A percentile compares a stretch with the other conserved stretches of the same genome.
phyloP scores from a whole-genome alignment of 2,797 vertebrate species.

The Bucorvus abyssinicus region DNA sequence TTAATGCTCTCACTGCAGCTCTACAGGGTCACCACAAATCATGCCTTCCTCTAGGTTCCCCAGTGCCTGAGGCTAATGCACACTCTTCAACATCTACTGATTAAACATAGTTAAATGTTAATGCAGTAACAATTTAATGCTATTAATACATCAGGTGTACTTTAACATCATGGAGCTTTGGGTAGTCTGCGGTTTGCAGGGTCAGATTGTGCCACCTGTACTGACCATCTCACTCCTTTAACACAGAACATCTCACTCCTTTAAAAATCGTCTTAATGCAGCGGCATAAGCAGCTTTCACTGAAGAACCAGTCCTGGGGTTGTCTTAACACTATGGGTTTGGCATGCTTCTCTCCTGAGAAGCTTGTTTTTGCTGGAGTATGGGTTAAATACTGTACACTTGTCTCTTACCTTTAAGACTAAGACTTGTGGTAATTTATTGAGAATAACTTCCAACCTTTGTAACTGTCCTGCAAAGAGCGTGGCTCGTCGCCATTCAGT shows the following conservation, averaged over 20 bases:
- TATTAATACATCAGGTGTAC: not conserved
- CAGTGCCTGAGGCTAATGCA: not conserved
- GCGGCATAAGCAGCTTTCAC: not conserved
- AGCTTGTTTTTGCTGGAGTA: not conserved
- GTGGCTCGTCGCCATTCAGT: not conserved
- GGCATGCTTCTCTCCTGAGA: not conserved
- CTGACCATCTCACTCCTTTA: not conserved
- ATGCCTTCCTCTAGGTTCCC: not conserved
- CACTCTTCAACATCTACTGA: not conserved
- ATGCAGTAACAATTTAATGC: not conserved
- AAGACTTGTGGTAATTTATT: not conserved
- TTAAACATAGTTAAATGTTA: not conserved
- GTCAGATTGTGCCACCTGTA: fast-evolving
- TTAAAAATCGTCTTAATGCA: not conserved
- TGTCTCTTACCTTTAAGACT: too few species aligned
- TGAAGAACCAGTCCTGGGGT: not conserved
- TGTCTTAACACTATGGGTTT: not conserved
- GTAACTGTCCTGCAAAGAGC: not conserved
- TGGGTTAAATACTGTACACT: not conserved
- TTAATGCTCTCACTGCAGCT: not conserved
- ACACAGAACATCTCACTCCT: not conserved
- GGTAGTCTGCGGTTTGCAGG: not conserved
- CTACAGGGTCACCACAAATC: not conserved
- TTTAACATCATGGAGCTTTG: fast-evolving
- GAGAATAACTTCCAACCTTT: not conserved